phyloP scores from a whole-genome alignment of 2,113 vertebrate species.

The Corvus hawaiiensis region DNA sequence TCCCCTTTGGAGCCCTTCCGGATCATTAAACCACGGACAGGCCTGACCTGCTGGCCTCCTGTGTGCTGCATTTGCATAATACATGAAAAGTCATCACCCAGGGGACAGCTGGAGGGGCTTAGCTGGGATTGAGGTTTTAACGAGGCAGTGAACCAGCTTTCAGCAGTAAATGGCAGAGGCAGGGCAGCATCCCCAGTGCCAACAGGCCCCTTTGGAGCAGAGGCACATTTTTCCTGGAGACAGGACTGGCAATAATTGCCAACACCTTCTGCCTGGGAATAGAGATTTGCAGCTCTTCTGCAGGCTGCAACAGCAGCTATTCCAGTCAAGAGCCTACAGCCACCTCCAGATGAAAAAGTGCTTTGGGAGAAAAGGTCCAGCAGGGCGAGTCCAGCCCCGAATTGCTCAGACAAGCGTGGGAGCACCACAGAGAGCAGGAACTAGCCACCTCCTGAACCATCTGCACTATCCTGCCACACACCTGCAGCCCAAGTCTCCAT shows the following conservation, averaged over 20 bases:
- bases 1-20: not conserved
- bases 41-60: not conserved
- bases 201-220: not conserved
- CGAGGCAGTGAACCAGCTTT: not conserved
- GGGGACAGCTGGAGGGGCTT: not conserved
- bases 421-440: not conserved
- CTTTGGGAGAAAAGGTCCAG: not conserved
- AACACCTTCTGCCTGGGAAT: not conserved
- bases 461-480: not conserved
- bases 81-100: not conserved
- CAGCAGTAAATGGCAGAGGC: not conserved
- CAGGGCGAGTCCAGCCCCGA: not conserved
- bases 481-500: not conserved
- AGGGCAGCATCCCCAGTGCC: not conserved
- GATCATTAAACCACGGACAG: not conserved
- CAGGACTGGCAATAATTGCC: not conserved
- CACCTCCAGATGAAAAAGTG: not conserved
- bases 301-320: not conserved
- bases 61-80: not conserved
- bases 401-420: not conserved
- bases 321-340: not conserved
- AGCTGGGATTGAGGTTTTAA: not conserved
- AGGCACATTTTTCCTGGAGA: not conserved
- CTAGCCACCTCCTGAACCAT: not conserved
- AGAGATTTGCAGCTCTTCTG: not conserved